Evolutionary conservation across 2,797 vertebrate genomes (phyloP).

Genomic region (Myioborus miniatus): DNA sequence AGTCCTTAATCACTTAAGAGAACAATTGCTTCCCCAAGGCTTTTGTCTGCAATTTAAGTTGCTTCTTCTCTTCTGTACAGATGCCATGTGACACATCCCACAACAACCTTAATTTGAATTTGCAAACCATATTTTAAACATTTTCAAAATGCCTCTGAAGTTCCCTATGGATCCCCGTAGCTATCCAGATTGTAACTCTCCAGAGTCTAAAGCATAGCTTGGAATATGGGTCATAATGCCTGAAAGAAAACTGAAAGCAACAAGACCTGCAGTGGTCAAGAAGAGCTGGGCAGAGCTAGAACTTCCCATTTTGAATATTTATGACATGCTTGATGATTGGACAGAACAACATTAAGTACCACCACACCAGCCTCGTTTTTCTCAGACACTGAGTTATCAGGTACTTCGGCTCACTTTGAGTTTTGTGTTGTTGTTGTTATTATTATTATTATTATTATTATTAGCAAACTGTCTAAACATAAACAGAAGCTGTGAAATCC

Average conservation of each 20-base stretch:
- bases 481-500: neutral
- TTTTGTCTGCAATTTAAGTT: constrained; percentile 35
- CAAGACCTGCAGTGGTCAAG: neutral
- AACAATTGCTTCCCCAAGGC: constrained; percentile 35
- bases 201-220: neutral
- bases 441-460: neutral
- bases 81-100: neutral
- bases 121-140: neutral
- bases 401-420: neutral
- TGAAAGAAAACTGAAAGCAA: neutral
- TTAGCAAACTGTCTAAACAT: neutral
- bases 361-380: neutral
- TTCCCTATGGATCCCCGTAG: neutral
- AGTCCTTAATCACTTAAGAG: constrained; percentile 30
- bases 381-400: neutral
- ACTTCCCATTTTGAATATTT: neutral
- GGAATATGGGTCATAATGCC: neutral
- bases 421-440: neutral
- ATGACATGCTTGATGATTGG: neutral
- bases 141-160: neutral
- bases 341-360: neutral
- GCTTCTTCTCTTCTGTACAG: neutral
- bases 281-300: neutral
- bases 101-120: neutral
- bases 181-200: neutral